Percentiles rank a stretch among this genome's conserved stretches.
Conservation (phyloP, 2,113 vertebrate genomes). For the Fregata magnificens region DNA sequence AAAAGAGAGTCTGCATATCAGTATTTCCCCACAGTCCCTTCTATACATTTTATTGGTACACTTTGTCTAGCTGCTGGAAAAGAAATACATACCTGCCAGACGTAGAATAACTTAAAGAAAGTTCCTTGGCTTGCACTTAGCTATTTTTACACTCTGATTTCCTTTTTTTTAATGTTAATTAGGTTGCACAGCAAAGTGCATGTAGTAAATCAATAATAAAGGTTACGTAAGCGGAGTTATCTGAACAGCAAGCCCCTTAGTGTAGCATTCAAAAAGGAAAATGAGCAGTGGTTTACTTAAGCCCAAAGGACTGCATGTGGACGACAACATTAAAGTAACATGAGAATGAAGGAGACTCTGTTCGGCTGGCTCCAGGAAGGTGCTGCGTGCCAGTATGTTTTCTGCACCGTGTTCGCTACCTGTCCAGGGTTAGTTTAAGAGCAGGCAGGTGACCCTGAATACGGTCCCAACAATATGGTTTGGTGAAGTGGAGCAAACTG, state of each 20-base stretch:
- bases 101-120: neutral
- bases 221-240: slow-evolving; percentile 4
- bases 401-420: neutral
- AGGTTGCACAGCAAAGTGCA: slow-evolving; percentile 1
- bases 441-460: neutral
- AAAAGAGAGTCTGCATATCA: neutral
- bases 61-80: neutral
- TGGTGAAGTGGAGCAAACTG: neutral
- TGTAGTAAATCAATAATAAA: slow-evolving; percentile 28
- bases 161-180: slow-evolving; percentile 5
- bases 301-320: neutral
- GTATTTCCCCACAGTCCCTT: neutral
- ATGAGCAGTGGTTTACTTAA: neutral
- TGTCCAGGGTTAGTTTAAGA: neutral
- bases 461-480: neutral
- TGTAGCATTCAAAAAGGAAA: neutral
- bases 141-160: slow-evolving; percentile 23
- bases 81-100: slow-evolving; percentile 11
- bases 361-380: neutral
- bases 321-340: neutral
- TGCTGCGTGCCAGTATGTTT: neutral
- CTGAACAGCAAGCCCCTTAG: neutral
- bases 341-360: neutral
- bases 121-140: neutral
- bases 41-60: neutral